phyloP scores from a whole-genome alignment of 2,888 invertebrate species.

The Vesta saturnalis region DNA sequence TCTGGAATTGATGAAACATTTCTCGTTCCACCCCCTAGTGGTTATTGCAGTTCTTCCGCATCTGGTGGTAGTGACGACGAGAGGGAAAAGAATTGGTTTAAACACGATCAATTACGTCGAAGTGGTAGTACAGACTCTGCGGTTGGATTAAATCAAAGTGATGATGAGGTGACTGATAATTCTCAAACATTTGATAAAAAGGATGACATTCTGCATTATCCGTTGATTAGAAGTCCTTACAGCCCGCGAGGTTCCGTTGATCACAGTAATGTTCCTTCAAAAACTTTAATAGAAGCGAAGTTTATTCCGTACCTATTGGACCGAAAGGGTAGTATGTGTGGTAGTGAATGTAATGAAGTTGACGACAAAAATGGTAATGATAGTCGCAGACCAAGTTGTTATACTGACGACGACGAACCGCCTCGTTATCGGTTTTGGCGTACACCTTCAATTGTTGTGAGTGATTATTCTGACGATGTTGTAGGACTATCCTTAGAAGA shows the following conservation, averaged over 20 bases:
- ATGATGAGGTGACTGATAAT: conserved; percentile 57
- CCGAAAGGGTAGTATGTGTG: conserved; percentile 62
- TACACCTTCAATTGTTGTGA: conserved; percentile 88
- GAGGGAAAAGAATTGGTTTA: conserved; percentile 47
- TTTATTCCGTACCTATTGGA: conserved; percentile 64
- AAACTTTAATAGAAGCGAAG: conserved; percentile 68
- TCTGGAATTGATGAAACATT: conserved; percentile 44
- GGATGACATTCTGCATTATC: conserved; percentile 11
- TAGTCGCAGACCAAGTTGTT: conserved; percentile 65
- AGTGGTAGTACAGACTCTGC: conserved; percentile 67
- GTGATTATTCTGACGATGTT: conserved; percentile 84
- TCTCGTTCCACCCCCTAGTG: conserved; percentile 56
- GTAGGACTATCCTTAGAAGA: conserved; percentile 69
- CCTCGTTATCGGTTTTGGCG: conserved; percentile 72
- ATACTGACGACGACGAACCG: conserved; percentile 62
- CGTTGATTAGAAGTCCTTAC: conserved; percentile 48
- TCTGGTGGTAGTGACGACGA: conserved; percentile 59
- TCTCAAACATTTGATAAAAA: conserved; percentile 23
- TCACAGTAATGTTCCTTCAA: conserved; percentile 58
- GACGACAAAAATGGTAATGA: conserved; percentile 43
- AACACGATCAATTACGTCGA: conserved; percentile 56
- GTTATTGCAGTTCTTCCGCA: conserved; percentile 58
- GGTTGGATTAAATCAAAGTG: conserved; percentile 61
- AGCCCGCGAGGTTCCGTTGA: conserved; percentile 59
- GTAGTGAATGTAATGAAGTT: conserved; percentile 61